A percentile compares a stretch with the other conserved stretches of the same genome.
Conservation (phyloP, 2,888 invertebrate species). For the Agonopterix heracliana region DNA sequence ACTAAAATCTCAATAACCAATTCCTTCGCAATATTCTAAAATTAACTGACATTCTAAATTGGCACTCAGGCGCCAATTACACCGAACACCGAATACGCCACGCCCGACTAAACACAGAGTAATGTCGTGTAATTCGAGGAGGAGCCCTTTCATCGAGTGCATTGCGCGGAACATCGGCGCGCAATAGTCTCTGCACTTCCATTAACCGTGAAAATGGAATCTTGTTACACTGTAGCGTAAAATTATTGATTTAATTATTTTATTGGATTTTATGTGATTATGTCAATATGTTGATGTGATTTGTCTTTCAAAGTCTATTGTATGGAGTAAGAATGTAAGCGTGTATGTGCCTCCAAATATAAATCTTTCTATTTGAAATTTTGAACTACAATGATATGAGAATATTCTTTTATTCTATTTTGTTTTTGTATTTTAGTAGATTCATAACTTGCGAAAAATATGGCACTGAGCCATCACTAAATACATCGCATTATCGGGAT, state of each 20-base stretch:
- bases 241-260: constrained; percentile 1
- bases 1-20: not conserved
- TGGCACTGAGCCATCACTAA: too few species aligned
- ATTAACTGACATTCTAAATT: constrained; percentile 25
- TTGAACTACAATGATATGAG: too few species aligned
- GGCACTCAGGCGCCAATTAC: constrained; percentile 49
- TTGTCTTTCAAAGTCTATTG: too few species aligned
- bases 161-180: constrained; percentile 35
- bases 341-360: too few species aligned
- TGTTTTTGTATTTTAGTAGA: too few species aligned
- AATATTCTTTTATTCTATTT: too few species aligned
- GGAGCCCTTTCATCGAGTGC: constrained; percentile 41
- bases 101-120: constrained; percentile 39
- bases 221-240: constrained; percentile 23
- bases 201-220: constrained; percentile 34
- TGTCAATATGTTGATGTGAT: not conserved
- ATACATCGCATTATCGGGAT: too few species aligned
- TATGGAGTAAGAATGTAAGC: too few species aligned
- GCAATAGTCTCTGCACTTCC: constrained; percentile 36
- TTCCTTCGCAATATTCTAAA: not conserved
- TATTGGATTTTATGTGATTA: not conserved
- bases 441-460: too few species aligned
- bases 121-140: constrained; percentile 39
- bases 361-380: too few species aligned
- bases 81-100: constrained; percentile 27